phyloP scores from a whole-genome alignment of 2,113 vertebrate genomes.

The Alosa alosa region DNA sequence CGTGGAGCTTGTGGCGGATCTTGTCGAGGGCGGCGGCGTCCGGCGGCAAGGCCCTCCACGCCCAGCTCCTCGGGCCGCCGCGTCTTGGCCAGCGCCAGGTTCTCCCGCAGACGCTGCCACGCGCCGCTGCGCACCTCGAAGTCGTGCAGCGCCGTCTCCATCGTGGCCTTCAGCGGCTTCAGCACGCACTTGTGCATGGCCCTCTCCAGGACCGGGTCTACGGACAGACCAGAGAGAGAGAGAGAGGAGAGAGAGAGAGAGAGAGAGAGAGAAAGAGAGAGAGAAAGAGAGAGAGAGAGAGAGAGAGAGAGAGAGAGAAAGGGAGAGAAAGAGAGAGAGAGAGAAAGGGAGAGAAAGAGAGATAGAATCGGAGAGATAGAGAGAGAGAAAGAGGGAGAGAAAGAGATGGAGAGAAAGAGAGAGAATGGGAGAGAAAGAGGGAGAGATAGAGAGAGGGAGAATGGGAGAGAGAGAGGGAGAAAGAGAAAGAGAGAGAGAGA shows the following conservation, averaged over 20 bases:
- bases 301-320: background rate
- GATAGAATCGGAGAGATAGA: background rate
- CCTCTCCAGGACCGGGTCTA: conserved; percentile 90
- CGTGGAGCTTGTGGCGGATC: conserved; percentile 89
- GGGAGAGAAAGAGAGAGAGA: background rate
- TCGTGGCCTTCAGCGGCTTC: conserved; percentile 84
- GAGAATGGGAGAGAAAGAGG: no score
- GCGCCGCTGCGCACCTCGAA: conserved; percentile 83
- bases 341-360: background rate
- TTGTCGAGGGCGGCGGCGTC: conserved; percentile 87
- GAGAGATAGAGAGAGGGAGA: no score
- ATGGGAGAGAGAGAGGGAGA: no score
- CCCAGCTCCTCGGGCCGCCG: conserved; percentile 89
- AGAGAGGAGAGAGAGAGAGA: background rate
- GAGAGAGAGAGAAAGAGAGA: background rate
- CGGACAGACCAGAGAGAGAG: background rate
- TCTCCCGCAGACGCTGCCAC: conserved; percentile 87
- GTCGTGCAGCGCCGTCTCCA: conserved; percentile 81
- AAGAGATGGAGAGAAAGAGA: background rate
- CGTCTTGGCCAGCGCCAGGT: conserved; percentile 83
- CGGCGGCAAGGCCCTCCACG: conserved; percentile 82
- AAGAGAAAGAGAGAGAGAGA: no score
- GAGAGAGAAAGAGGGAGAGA: background rate
- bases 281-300: background rate
- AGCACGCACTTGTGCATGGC: conserved; percentile 97